Evolutionary conservation across 2,113 vertebrate species (phyloP), one percentile per base, ranked within the genome.

Genomic region (Oreochromis niloticus): DNA sequence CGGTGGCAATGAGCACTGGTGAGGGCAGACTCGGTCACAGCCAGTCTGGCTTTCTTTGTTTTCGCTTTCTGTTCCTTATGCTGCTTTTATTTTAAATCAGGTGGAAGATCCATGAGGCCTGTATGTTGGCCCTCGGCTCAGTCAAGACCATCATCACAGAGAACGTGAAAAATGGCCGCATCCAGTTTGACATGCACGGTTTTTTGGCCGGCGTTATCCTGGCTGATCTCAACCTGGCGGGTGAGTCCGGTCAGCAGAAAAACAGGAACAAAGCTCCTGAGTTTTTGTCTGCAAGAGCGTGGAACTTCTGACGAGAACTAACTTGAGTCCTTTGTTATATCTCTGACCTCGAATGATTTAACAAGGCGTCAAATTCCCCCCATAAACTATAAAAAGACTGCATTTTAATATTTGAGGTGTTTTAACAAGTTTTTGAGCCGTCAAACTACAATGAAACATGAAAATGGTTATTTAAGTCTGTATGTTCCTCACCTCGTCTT

Each of bases 21-120:
- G 93, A 96, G 96, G 86, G 81, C 41, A 39, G 19, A 22, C 57
- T 24, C 4, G 2, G 57, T 43, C 66, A 73, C 13, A 46, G 41
- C 8, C 30, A 7, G 7, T 50, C 9, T n/a, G 17, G 12, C 13
- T 27, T 59, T 50, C 32, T 19, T 17, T 36, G 3, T 16, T 73
- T 84, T 48, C 16, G 9, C 27, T 78, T 59, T 61, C 27, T 59
- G 24, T n/a, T 16, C 0, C 9, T 50, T 32, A 17, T n/a, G 11
- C 19, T n/a, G 39, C 1, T 88, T 73, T 43, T 14, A 12, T 75
- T 2, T n/a, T 80, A 6, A 22, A 48, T 36, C 59, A 99, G 98
- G 98, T 99, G 98, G 98, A 99, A 99, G 94, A 96, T 99, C 78
- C 98, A 99, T 1, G 99, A 99, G 93, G 99, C 98, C 12, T 99